Percentiles rank a stretch among this genome's conserved stretches.
These are phyloP conservation scores for Chalcosyrphus nemorum DNA, from an alignment of 2,888 invertebrate species.

Conservation along the genomic window DNA sequence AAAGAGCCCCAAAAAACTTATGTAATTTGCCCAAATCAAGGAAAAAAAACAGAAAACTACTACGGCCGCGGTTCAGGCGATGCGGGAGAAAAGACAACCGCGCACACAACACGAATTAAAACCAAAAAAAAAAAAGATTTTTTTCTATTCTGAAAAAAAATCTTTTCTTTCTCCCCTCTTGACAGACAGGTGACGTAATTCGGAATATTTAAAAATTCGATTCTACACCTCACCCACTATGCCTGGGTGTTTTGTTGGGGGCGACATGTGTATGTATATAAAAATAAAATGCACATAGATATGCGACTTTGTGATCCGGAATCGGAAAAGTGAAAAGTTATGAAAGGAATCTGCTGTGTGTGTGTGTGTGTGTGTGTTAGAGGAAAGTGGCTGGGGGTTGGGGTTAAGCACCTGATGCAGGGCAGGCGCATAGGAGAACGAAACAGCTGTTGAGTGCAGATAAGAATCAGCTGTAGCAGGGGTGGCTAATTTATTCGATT, in stretches of 20 bases:
- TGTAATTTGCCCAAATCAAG: constrained; percentile 56
- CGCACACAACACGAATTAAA: neutral
- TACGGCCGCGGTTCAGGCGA: neutral
- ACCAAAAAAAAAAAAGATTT: too few species aligned
- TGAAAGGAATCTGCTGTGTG: neutral
- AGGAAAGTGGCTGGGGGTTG: neutral
- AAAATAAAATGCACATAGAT: constrained; percentile 38
- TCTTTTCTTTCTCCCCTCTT: constrained; percentile 42
- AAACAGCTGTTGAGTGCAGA: constrained; percentile 19
- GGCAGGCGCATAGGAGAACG: neutral
- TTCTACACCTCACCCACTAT: constrained; percentile 32
- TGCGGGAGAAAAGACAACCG: neutral
- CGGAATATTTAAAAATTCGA: constrained; percentile 40
- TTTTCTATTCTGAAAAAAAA: constrained; percentile 12
- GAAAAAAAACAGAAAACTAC: neutral
- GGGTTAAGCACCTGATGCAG: constrained; percentile 38
- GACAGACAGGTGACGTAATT: constrained; percentile 63
- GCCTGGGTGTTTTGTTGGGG: constrained; percentile 9
- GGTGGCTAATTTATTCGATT: too few species aligned
- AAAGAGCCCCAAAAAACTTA: constrained; percentile 23
- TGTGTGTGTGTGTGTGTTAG: neutral
- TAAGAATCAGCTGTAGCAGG: neutral
- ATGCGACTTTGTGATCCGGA: constrained; percentile 22
- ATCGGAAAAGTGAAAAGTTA: constrained; percentile 33
- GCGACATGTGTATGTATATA: constrained; percentile 7